These are phyloP conservation scores for Synodontis membranacea DNA, from an alignment of 2,113 vertebrate species.

Conservation along the genomic window DNA sequence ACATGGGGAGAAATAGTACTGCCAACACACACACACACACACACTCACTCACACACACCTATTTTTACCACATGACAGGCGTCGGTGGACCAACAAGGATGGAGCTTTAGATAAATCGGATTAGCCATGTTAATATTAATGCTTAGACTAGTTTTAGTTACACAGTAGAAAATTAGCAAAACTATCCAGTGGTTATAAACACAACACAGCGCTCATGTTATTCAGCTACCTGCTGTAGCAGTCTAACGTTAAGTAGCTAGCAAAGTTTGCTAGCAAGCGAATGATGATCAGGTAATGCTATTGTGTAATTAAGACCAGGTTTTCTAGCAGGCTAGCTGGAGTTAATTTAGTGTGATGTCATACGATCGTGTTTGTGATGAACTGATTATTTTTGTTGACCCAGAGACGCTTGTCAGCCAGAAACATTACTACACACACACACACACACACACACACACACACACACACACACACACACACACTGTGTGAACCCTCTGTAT, in stretches of 20 bases:
- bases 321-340: background rate
- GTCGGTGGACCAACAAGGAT: background rate
- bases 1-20: slow-evolving; percentile 25
- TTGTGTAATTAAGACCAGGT: background rate
- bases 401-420: background rate
- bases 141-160: background rate
- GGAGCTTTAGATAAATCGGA: background rate
- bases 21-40: background rate
- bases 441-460: slow-evolving; percentile 76
- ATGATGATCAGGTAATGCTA: background rate
- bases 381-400: background rate
- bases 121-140: background rate
- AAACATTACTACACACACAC: slow-evolving; percentile 20
- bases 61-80: background rate
- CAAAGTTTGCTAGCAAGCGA: background rate
- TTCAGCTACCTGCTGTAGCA: background rate
- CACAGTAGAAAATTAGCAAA: background rate
- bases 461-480: slow-evolving; percentile 65
- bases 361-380: background rate
- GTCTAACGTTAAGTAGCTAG: background rate
- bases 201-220: background rate
- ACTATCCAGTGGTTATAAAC: background rate
- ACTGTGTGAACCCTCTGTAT: slow-evolving; percentile 92
- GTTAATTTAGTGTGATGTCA: background rate
- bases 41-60: slow-evolving; percentile 16